A percentile compares a stretch with the other conserved stretches of the same genome.
Evolutionary conservation across 2,888 invertebrate genomes (phyloP).

Genomic region (Clanis bilineata): DNA sequence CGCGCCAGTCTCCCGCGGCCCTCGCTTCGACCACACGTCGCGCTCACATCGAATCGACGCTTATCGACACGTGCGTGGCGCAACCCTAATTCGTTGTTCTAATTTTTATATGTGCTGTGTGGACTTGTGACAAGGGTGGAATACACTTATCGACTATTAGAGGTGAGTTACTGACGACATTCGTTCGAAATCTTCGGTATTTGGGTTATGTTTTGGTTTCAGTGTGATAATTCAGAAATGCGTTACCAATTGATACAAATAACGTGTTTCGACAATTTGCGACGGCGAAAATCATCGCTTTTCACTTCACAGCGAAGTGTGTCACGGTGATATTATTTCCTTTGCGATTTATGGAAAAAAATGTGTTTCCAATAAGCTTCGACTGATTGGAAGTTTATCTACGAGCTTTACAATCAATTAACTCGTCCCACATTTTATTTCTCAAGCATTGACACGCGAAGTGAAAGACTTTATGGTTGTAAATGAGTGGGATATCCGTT

Average conservation of each 20-base stretch:
- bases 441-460: constrained; percentile 14
- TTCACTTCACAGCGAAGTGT: constrained; percentile 49
- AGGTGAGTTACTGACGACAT: constrained; percentile 36
- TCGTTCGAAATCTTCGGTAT: constrained; percentile 29
- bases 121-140: constrained; percentile 53
- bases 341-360: constrained; percentile 18
- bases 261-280: constrained; percentile 54
- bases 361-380: constrained; percentile 19
- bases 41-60: constrained; percentile 38
- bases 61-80: constrained; percentile 72
- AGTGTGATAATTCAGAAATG: constrained; percentile 53
- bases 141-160: constrained; percentile 23
- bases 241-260: constrained; percentile 49
- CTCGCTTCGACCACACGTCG: constrained; percentile 65
- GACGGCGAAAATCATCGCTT: constrained; percentile 52
- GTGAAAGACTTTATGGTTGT: constrained; percentile 18
- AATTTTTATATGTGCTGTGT: constrained; percentile 65
- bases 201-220: constrained; percentile 61
- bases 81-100: constrained; percentile 71
- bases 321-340: constrained; percentile 45
- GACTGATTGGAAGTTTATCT: constrained; percentile 14
- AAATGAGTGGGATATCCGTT: constrained; percentile 20
- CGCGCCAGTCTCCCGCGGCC: constrained; percentile 78
- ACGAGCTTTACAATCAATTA: constrained; percentile 30
- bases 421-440: constrained; percentile 30